Evolutionary conservation across 2,888 invertebrate species (phyloP), one percentile per base, ranked within the genome.

Genomic region (Lathronympha strigana): DNA sequence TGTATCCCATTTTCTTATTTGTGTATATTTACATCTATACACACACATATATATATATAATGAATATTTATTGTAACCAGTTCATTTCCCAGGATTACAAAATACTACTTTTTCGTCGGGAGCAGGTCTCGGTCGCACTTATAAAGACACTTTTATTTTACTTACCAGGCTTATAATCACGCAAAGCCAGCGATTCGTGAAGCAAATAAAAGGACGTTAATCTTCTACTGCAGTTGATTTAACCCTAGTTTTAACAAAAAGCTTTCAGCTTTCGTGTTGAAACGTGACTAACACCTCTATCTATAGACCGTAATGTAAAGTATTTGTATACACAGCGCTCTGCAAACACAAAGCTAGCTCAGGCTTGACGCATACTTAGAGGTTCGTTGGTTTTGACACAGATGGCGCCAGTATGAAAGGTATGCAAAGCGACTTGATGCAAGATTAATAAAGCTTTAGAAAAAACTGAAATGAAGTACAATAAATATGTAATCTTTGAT

Each of bases 281-380:
- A 66, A 66, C 47, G 60, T 38, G 64, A 66, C 64, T 60, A 25
- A 45, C 36, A 54, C 64, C 64, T 66, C 64, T 66, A 66, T 66
- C 64, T 66, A 66, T 66, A 66, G 53, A 66, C 60, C 45, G 47
- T 19, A 25, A 60, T 17, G 64, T 54, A 66, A 60, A 66, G 53
- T 60, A 66, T 47, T 31, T 60, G 51, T 66, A 66, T 66, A 60
- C 60, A 54, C 43, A 23, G 51, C 13, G 53, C 28, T 66, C 47
- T 45, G 60, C 53, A 60, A 66, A 60, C 60, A 66, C 36, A 21
- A 47, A 53, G 64, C 53, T 66, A 47, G 60, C 53, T 38, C 1
- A 13, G 43, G 21, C 0, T 21, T 31, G 28, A 49, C 2, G 64
- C 60, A 54, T 21, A 15, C 36, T 66, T 31, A 38, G 47, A 66